phyloP scores from a whole-genome alignment of 2,797 vertebrate species.

The Sebastes steindachneri region DNA sequence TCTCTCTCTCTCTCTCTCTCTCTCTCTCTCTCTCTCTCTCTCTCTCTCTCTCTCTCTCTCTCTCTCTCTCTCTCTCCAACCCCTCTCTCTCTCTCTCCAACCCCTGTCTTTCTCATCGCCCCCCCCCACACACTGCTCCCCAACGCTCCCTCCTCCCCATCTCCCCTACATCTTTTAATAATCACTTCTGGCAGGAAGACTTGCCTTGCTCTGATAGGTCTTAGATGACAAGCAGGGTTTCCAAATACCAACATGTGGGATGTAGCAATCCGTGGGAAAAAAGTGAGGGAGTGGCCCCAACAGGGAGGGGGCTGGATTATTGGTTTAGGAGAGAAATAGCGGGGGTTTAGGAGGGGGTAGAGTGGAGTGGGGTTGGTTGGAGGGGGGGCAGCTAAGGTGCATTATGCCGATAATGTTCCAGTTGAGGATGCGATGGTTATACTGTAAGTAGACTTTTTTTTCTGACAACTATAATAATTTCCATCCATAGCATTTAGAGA shows the following conservation, averaged over 20 bases:
- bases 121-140: background rate
- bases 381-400: slow-evolving; percentile 21
- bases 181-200: slow-evolving; percentile 76
- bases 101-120: slow-evolving; percentile 32
- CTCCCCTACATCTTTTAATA: slow-evolving; percentile 74
- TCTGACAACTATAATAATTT: background rate
- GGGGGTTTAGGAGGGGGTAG: slow-evolving; percentile 21
- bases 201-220: slow-evolving; percentile 73
- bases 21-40: background rate
- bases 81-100: background rate
- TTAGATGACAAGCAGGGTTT: slow-evolving; percentile 73
- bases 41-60: background rate
- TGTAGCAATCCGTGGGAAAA: slow-evolving; percentile 79
- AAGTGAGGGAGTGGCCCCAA: slow-evolving; percentile 57
- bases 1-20: background rate
- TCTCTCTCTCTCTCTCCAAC: background rate
- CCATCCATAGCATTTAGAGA: background rate
- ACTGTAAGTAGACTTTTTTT: background rate
- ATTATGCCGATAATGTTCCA: background rate
- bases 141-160: slow-evolving; percentile 19
- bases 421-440: background rate
- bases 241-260: slow-evolving; percentile 72
- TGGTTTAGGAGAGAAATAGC: slow-evolving; percentile 65
- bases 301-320: slow-evolving; percentile 68
- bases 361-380: slow-evolving; percentile 12